phyloP scores from a whole-genome alignment of 2,888 invertebrate genomes.

The Xanthia icteritia region DNA sequence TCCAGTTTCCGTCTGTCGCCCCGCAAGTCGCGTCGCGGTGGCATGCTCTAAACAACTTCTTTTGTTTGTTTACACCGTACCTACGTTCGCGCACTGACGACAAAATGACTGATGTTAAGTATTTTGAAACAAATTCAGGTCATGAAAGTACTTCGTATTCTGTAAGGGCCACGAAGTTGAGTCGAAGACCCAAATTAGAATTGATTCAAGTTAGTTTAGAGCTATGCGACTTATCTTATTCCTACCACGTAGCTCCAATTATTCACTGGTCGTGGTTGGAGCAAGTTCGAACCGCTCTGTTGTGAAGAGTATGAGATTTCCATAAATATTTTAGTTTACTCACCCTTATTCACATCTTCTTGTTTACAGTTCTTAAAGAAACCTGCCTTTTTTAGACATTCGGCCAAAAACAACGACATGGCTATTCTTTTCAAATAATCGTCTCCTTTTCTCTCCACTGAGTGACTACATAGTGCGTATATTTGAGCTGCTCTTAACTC shows the following conservation, averaged over 20 bases:
- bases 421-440: constrained; percentile 94
- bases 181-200: neutral
- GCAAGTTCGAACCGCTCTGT: neutral
- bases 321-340: constrained; percentile 11
- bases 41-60: neutral
- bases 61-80: neutral
- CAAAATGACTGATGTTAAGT: neutral
- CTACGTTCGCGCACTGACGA: neutral
- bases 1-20: too few species aligned
- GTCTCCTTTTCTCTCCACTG: constrained; percentile 90
- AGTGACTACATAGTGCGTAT: constrained; percentile 92
- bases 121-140: neutral
- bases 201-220: constrained; percentile 18
- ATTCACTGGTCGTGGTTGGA: neutral
- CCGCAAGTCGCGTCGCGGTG: too few species aligned
- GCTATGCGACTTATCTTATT: constrained; percentile 6
- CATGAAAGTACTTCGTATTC: constrained; percentile 10
- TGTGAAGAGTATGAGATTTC: neutral
- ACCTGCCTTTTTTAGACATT: constrained; percentile 92
- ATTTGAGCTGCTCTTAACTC: constrained; percentile 86
- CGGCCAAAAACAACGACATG: constrained; percentile 94
- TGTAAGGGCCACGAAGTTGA: neutral
- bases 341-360: constrained; percentile 76
- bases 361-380: constrained; percentile 90
- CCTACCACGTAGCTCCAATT: constrained; percentile 5